A percentile compares a stretch with the other conserved stretches of the same genome.
Conservation (phyloP, 2,888 invertebrate genomes). For the Ormyrus labotus region DNA sequence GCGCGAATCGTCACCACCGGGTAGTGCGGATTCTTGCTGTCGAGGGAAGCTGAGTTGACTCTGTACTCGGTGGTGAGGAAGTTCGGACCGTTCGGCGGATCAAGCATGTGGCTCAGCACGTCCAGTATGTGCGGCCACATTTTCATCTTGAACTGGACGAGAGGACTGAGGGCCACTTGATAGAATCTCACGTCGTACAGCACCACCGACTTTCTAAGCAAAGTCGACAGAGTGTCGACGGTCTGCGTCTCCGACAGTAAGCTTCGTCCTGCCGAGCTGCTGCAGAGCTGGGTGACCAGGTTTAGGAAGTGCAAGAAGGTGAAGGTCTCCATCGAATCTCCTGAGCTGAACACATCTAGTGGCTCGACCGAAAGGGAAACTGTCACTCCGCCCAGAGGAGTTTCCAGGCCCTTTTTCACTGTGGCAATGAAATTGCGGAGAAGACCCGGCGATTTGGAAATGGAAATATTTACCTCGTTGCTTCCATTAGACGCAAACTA, state of each 20-base stretch:
- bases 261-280: constrained; percentile 64
- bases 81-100: constrained; percentile 66
- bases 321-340: constrained; percentile 68
- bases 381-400: constrained; percentile 61
- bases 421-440: constrained; percentile 62
- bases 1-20: constrained; percentile 64
- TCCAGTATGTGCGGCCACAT: constrained; percentile 70
- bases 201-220: constrained; percentile 64
- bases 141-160: constrained; percentile 63
- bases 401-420: constrained; percentile 64
- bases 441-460: constrained; percentile 68
- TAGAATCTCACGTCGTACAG: constrained; percentile 68
- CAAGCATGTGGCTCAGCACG: constrained; percentile 67
- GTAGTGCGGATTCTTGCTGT: constrained; percentile 60
- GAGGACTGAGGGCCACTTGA: constrained; percentile 65
- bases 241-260: constrained; percentile 64
- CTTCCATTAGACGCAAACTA: too few relatives aligned
- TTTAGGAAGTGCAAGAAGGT: constrained; percentile 71
- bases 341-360: constrained; percentile 68
- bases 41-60: constrained; percentile 59
- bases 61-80: constrained; percentile 66
- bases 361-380: constrained; percentile 67
- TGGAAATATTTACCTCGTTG: constrained; percentile 42
- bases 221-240: constrained; percentile 62
- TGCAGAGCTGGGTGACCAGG: constrained; percentile 68